Evolutionary conservation across 2,113 vertebrate species (phyloP).

Genomic region (Barbus barbus): DNA sequence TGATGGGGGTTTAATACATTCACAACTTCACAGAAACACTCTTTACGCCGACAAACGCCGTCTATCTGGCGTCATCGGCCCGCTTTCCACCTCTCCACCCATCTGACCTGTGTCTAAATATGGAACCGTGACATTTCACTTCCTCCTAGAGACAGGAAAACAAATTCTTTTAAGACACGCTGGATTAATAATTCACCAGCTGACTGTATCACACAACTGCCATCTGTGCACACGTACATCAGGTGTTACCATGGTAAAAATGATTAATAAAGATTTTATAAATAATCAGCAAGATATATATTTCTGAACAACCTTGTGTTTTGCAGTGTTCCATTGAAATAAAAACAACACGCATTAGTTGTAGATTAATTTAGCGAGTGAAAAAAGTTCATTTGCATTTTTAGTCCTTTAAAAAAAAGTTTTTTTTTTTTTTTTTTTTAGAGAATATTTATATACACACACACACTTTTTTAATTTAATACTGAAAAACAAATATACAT

Average conservation of each 20-base stretch:
- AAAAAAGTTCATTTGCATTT: no score
- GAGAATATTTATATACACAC: no score
- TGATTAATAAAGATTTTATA: neutral
- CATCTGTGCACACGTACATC: neutral
- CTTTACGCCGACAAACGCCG: neutral
- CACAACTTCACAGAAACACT: neutral
- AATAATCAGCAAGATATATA: neutral
- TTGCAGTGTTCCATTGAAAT: neutral
- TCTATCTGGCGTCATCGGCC: neutral
- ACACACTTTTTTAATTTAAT: no score
- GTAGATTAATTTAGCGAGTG: no score
- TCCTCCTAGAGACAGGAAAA: neutral
- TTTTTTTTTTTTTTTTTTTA: no score
- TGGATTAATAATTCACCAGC: neutral
- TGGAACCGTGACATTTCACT: slow-evolving; percentile 1
- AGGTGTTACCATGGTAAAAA: neutral
- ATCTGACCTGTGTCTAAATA: neutral
- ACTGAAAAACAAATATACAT: no score
- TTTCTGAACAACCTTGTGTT: neutral
- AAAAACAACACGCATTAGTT: neutral
- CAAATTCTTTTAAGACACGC: neutral
- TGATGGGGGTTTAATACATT: neutral
- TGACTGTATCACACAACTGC: neutral
- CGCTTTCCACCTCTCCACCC: neutral
- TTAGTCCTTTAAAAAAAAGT: no score